Evolutionary conservation across 2,113 vertebrate genomes (phyloP).

Genomic region (Chionomys nivalis): DNA sequence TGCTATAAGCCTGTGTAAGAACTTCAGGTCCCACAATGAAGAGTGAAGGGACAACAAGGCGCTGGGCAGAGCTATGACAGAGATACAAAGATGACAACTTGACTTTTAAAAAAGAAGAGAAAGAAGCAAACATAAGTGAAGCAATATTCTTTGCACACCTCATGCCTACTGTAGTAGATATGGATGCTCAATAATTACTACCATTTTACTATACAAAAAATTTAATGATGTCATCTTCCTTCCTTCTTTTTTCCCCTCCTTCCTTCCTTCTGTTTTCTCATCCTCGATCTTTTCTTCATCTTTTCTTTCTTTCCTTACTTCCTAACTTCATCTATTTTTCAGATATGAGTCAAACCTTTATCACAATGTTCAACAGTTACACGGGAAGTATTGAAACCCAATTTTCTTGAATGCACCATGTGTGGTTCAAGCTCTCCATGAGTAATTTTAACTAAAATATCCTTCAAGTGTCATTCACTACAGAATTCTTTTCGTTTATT

Average conservation of each 20-base stretch:
- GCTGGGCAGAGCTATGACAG: neutral
- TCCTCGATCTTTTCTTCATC: neutral
- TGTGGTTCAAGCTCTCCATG: neutral
- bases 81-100: neutral
- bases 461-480: conserved; percentile 7
- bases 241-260: too few species aligned
- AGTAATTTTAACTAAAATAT: conserved; percentile 40
- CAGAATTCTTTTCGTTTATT: neutral
- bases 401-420: neutral
- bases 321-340: neutral
- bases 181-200: neutral
- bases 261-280: neutral
- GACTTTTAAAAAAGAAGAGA: neutral
- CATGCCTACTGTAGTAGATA: neutral
- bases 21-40: neutral
- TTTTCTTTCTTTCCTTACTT: too few species aligned
- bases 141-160: neutral
- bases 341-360: neutral
- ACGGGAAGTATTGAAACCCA: neutral
- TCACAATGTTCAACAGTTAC: neutral
- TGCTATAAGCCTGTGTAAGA: neutral
- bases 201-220: neutral
- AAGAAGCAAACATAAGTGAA: neutral
- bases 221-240: neutral
- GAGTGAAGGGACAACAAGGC: neutral